These are phyloP conservation scores for Gastracanthus pulcherrimus DNA, from an alignment of 2,888 invertebrate species.

Conservation along the genomic window DNA sequence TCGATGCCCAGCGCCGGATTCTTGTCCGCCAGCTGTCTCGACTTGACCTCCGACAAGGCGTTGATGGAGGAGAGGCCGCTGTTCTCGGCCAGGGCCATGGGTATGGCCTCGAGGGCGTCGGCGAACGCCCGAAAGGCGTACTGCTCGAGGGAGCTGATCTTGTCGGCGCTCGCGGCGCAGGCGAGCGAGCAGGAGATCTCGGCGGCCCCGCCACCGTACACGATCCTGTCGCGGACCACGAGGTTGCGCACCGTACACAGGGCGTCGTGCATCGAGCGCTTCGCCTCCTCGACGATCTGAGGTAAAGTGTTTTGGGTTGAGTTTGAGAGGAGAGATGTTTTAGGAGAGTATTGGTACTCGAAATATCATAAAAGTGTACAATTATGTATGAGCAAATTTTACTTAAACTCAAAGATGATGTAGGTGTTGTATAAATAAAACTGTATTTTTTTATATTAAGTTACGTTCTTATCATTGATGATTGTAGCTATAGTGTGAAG, in stretches of 20 bases:
- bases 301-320: too few species aligned
- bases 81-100: conserved; percentile 97
- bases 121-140: conserved; percentile 98
- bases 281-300: conserved; percentile 87
- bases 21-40: conserved; percentile 90
- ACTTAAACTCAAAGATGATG: too few species aligned
- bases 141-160: conserved; percentile 94
- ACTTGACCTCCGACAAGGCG: conserved; percentile 93
- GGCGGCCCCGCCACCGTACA: conserved; percentile 98
- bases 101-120: conserved; percentile 96
- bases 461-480: too few species aligned
- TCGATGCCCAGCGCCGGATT: conserved; percentile 95
- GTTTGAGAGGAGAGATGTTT: too few species aligned
- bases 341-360: too few species aligned
- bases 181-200: conserved; percentile 97
- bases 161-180: conserved; percentile 93
- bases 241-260: conserved; percentile 87
- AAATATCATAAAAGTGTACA: too few species aligned
- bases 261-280: conserved; percentile 87
- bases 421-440: too few species aligned
- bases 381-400: not conserved
- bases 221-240: conserved; percentile 86
- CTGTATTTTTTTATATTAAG: not conserved
- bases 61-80: conserved; percentile 96
- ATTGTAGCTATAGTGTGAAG: too few species aligned